Base-by-base conservation (phyloP, 2,888 invertebrate species). In the Bunonema sp. region DNA sequence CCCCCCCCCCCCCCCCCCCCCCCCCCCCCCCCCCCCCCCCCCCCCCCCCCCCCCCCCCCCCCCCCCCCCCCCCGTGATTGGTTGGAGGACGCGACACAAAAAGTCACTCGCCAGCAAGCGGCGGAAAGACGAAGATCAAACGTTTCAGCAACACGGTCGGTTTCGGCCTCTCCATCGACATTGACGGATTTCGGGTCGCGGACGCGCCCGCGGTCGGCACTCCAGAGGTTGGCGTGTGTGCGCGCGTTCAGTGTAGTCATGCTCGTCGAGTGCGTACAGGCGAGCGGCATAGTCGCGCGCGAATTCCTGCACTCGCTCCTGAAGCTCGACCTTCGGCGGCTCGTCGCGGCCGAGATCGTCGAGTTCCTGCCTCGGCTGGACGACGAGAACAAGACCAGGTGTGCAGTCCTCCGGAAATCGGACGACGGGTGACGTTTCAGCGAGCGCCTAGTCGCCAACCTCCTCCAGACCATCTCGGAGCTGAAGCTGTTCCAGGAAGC, bases 121-220 rank as follows among this genome's bases (percentile, higher is more conserved):
- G 35, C 4, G n/a, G 15, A 15, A 4, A 21, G 10, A 12, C 33
- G 33, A 16, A 10, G 16, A 34, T 24, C 4, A 33, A 21, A 16
- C 3, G 2, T 5, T 49, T 36, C 34, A 47, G 54, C 41, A 49
- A 54, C 31, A 57, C 60, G 16, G 40, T 48, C 20, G 60, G 58
- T 30, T 60, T 50, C 41, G 59, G 59, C 10, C 45, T 60, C 39
- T 51, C 50, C 7, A 59, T 60, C 49, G 60, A 60, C 42, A 46
- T 60, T n/a, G 60, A 60, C 41, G 60, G 58, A 1, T 60, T 60
- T 39, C 57, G 56, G 33, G 52, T 54, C 1, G 41, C 42, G 1
- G 54, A 49, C 37, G 60, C 59, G 2, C 60, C 60, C 10, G 60
- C 60, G 10, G 58, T 60, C 2, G 60, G 60, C 28, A 58, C 58